phyloP scores from a whole-genome alignment of 2,797 vertebrate genomes.

The Clamator glandarius region DNA sequence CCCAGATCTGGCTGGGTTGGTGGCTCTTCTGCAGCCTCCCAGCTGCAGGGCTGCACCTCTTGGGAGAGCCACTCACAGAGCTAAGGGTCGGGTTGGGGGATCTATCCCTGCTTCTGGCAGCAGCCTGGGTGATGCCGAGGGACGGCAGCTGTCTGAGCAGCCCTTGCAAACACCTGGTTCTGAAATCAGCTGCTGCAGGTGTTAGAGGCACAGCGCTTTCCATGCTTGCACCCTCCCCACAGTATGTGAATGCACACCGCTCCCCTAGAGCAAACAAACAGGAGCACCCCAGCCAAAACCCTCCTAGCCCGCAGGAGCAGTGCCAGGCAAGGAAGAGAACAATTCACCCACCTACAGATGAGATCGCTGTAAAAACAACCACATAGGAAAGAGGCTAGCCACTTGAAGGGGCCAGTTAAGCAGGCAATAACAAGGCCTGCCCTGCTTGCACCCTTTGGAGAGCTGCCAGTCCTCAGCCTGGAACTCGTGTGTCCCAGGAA shows the following conservation, averaged over 20 bases:
- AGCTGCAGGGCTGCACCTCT: not conserved
- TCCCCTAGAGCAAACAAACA: slow-evolving; percentile 30
- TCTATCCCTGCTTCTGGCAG: not conserved
- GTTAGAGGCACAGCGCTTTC: not conserved
- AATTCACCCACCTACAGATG: slow-evolving; percentile 41
- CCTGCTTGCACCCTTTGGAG: not conserved
- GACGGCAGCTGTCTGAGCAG: not conserved
- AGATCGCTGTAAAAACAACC: slow-evolving; percentile 9
- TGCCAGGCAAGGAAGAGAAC: slow-evolving; percentile 4
- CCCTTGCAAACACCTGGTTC: not conserved
- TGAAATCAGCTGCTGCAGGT: not conserved
- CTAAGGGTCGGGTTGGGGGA: accelerated
- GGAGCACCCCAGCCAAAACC: not conserved
- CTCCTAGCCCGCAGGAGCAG: not conserved
- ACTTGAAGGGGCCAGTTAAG: slow-evolving; percentile 37
- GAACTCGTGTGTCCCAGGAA: not conserved
- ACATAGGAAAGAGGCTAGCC: not conserved
- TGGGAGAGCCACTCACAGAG: accelerated
- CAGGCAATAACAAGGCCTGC: not conserved
- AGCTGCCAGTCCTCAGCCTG: not conserved
- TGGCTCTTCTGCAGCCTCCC: not conserved
- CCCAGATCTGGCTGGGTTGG: accelerated
- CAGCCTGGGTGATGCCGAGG: accelerated
- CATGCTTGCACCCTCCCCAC: not conserved
- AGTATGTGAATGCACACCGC: not conserved